Evolutionary conservation across 1,140 invertebrate species (phyloP), one percentile per base, ranked within the genome.

Genomic region (Drosophila repletoides): DNA sequence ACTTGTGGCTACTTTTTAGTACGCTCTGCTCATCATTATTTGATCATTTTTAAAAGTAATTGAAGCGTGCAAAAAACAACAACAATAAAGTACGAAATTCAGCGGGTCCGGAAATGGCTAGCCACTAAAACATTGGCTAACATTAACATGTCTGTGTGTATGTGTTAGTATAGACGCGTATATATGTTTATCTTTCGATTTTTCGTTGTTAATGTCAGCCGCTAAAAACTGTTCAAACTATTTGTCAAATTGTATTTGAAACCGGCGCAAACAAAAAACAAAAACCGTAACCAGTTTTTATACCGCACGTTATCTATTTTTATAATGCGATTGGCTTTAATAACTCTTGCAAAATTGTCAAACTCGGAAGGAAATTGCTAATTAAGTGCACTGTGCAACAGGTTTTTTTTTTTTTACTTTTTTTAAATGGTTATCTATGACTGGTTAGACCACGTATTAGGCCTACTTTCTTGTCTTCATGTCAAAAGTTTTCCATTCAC

Each of bases 61-160:
- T 76, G 80, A 86, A 86, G 80, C 80, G 75, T 84, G 71, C 71
- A 72, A 76, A 72, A 64, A 80, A 53, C 69, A 75, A 79, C n/a
- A n/a, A n/a, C n/a, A n/a, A n/a, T n/a, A n/a, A n/a, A n/a, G n/a
- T n/a, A n/a, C n/a, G n/a, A n/a, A n/a, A n/a, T n/a, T n/a, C n/a
- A n/a, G 63, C 40, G 46, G 38, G 49, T 48, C 46, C 79, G 58
- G 71, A 84, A 84, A 80, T 68, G 71, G 51, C 38, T 48, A 17
- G 34, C 6, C 49, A 76, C 64, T 67, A 61, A 66, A 48, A 49
- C 48, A 59, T 49, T 52, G 51, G 41, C 45, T 40, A 64, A 41
- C 46, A 60, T 38, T 34, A 31, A 34, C 10, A 43, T 19, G n/a
- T 31, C 21, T 33, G 10, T 48, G 24, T 26, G 15, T 31, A 21